A percentile compares a stretch with the other conserved stretches of the same genome.
Conservation (phyloP, 2,113 vertebrate species). For the Sturnus vulgaris region DNA sequence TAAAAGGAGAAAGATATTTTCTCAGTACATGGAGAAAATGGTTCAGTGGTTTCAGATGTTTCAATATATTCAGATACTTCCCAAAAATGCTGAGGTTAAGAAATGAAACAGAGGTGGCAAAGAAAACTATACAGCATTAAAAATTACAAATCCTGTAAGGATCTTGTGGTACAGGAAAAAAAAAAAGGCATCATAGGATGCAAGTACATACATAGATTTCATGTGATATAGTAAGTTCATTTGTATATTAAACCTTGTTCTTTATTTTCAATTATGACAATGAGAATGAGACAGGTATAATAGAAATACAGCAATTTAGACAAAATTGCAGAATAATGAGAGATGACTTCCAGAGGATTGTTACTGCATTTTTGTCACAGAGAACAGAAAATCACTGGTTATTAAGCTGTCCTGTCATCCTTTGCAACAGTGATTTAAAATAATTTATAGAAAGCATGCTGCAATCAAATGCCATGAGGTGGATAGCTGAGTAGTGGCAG, state of each 20-base stretch:
- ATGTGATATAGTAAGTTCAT: not conserved
- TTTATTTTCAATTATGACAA: not conserved
- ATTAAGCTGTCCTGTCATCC: not conserved
- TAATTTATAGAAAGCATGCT: not conserved
- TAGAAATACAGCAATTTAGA: not conserved
- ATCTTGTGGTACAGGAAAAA: not conserved
- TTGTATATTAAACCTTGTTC: not conserved
- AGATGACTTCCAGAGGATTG: not conserved
- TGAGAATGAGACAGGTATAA: not conserved
- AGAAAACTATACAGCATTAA: not conserved
- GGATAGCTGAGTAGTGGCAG: not conserved
- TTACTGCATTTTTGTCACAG: not conserved
- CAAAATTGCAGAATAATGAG: not conserved
- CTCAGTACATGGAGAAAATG: not conserved
- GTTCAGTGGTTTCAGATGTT: not conserved
- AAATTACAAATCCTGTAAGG: not conserved
- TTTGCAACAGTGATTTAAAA: not conserved
- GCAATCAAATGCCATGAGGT: not conserved
- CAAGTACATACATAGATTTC: not conserved
- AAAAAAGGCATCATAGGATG: not conserved
- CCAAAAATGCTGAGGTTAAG: not conserved
- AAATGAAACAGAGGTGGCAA: not conserved
- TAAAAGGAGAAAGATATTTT: not conserved
- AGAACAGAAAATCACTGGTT: not conserved
- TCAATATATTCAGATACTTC: not conserved